Evolutionary conservation across 1,140 invertebrate species (phyloP).

Genomic region (Listronotus oregonensis): DNA sequence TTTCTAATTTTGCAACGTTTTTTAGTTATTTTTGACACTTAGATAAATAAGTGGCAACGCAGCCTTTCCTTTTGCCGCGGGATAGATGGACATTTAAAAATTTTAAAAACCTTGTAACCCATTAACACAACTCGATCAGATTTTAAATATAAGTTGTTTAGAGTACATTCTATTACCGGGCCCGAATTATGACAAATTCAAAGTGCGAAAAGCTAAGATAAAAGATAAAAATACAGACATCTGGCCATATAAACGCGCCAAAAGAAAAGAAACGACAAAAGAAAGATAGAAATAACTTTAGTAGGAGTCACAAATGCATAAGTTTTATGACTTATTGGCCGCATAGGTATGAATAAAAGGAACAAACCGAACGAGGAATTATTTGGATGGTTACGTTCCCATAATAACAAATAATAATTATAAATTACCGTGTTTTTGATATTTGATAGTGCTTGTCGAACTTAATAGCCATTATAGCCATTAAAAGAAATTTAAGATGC

Average conservation of each 20-base stretch:
- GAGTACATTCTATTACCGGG: neutral
- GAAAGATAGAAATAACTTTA: conserved; percentile 38
- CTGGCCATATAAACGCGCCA: conserved; percentile 24
- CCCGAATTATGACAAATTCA: neutral
- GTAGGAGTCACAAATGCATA: conserved; percentile 46
- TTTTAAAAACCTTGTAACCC: neutral
- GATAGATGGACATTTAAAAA: conserved; percentile 7
- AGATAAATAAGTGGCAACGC: neutral
- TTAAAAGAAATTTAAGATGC: neutral
- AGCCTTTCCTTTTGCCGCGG: neutral
- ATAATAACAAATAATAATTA: conserved; percentile 11
- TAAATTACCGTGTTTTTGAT: conserved; percentile 7
- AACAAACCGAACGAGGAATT: conserved; percentile 2
- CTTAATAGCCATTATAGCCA: conserved; percentile 2
- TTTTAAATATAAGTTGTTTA: neutral
- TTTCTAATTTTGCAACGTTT: no score
- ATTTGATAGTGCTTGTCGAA: conserved; percentile 5
- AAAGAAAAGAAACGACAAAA: conserved; percentile 33
- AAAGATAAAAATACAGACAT: conserved; percentile 18
- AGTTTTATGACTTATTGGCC: conserved; percentile 49
- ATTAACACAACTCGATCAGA: conserved; percentile 8
- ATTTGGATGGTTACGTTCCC: conserved; percentile 1
- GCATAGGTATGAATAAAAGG: conserved; percentile 21
- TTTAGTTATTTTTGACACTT: no score
- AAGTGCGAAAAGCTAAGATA: neutral